Evolutionary conservation across 1,140 invertebrate genomes (phyloP), one percentile per base, ranked within the genome.

Genomic region (Pseudomyrmex concolor): DNA sequence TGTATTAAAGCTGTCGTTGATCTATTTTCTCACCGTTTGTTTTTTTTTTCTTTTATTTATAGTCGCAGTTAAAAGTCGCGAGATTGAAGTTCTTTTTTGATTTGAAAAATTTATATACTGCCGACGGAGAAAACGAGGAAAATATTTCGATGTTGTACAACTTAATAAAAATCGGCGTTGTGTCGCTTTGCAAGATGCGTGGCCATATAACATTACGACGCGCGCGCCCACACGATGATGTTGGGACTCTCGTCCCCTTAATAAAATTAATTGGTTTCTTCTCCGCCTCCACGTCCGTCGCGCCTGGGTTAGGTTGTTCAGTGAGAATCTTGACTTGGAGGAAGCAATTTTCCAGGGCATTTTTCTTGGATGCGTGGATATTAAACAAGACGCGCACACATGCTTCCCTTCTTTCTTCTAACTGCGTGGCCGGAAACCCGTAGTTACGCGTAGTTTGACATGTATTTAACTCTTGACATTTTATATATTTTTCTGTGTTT

Each of bases 111-210:
- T 43, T 22, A 4, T 1, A 17, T 19, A n/a, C 48, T 10, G 19
- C 48, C 13, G 45, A 55, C 67, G 59, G 50, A 77, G 74, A 64
- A 72, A 77, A 85, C 10, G 51, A 82, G 83, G 81, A 84, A 89
- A 91, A 87, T 82, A 88, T 88, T 86, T 81, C 45, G 77, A 63
- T 22, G 51, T 57, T 63, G 12, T 62, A 84, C 83, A 88, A 90
- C 71, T 83, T 87, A 90, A 92, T 90, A 88, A 92, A 92, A 90
- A 89, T 82, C 82, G 76, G 22, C 74, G 71, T n/a, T 63, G 81
- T 73, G 77, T 78, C 81, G 66, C 25, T 25, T 71, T 63, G 63
- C 84, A 73, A 88, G 62, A 68, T 84, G 60, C 68, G 45, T 64
- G 45, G 60, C 10, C 25, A 82, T 63, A 72, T 70, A 60, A 25